Conservation (phyloP, 1,140 invertebrate species). For the Rhopalosiphum padi region DNA sequence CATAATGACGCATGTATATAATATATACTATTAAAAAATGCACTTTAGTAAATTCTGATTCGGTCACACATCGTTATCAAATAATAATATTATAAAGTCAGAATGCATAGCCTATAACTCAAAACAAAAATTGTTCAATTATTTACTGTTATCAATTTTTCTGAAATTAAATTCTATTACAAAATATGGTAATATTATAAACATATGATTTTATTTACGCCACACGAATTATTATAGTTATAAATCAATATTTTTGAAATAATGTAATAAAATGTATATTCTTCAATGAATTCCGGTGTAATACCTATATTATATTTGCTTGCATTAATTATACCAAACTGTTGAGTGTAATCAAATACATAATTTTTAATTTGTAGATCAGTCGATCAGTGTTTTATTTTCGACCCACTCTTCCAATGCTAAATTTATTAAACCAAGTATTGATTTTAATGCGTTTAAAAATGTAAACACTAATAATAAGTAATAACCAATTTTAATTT, state of each 20-base stretch:
- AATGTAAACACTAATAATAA: not conserved
- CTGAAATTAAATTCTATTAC: not conserved
- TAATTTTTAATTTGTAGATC: not conserved
- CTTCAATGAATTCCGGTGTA: not conserved
- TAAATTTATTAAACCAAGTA: not conserved
- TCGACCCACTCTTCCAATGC: not conserved
- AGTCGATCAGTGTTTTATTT: not conserved
- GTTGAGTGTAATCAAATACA: not conserved
- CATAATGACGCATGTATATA: not conserved
- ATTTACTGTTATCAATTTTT: not conserved
- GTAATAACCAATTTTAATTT: not conserved
- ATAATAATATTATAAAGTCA: not conserved
- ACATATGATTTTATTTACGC: not conserved
- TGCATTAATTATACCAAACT: not conserved
- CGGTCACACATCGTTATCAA: conserved; percentile 13
- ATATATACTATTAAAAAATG: conserved; percentile 4
- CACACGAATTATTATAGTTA: not conserved
- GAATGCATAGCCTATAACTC: not conserved
- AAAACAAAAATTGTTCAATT: conserved; percentile 5
- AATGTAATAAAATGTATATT: not conserved
- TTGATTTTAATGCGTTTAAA: not conserved
- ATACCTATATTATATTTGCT: no score
- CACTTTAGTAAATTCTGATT: not conserved
- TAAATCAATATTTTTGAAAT: not conserved
- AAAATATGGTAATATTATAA: not conserved